These are phyloP conservation scores for Xenentodon cancila DNA, from an alignment of 2,797 vertebrate species.

Conservation along the genomic window DNA sequence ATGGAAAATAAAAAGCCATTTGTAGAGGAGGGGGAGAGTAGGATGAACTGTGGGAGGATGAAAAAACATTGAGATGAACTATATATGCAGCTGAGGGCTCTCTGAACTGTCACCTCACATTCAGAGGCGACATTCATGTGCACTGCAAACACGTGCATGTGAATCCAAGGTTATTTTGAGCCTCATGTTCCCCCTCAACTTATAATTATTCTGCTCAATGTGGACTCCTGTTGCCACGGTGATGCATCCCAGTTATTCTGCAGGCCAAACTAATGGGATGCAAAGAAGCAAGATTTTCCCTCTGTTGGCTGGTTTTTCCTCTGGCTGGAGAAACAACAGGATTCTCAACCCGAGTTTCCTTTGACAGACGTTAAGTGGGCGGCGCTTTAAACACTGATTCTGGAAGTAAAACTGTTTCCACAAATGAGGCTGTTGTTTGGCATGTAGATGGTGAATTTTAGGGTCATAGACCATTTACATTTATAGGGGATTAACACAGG, in stretches of 20 bases:
- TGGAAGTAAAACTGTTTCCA: too few relatives aligned
- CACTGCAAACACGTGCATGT: conserved; percentile 9
- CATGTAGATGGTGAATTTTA: too few relatives aligned
- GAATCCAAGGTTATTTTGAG: conserved; percentile 13
- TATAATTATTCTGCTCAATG: not conserved
- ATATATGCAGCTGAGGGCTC: conserved; percentile 5
- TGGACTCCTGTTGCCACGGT: conserved; percentile 41
- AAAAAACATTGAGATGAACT: not conserved
- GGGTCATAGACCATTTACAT: too few relatives aligned
- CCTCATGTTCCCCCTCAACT: not conserved
- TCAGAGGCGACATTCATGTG: conserved; percentile 10
- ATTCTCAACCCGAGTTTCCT: too few relatives aligned
- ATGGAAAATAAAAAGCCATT: too few relatives aligned
- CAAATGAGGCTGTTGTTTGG: too few relatives aligned
- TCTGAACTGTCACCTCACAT: conserved; percentile 12
- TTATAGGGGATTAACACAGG: too few relatives aligned
- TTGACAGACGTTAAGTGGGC: too few relatives aligned
- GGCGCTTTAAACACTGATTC: too few relatives aligned
- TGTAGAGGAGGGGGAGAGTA: not conserved
- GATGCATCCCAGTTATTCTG: conserved; percentile 9
- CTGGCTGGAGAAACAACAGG: not conserved
- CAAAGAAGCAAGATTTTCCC: not conserved
- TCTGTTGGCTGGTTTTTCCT: not conserved
- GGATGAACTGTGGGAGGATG: not conserved
- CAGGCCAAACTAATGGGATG: not conserved